Evolutionary conservation across 23 tunicate species (phyloP).

Genomic region (Aplidium turbinatum): DNA sequence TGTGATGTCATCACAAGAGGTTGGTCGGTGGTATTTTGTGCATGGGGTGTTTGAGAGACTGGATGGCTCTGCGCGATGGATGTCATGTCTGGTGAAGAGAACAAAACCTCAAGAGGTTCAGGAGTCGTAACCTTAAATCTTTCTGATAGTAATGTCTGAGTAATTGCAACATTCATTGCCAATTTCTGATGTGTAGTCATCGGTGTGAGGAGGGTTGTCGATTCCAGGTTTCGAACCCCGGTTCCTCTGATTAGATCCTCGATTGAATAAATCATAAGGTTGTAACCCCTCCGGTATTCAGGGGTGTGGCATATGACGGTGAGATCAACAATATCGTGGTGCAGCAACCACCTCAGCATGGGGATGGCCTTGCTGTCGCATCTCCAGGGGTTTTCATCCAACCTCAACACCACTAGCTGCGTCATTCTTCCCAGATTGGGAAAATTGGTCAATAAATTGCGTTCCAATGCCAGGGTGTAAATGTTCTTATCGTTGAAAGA

Average conservation of each 20-base stretch:
- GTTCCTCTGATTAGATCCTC: background rate
- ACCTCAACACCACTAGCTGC: background rate
- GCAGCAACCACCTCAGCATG: slow-evolving; percentile 39
- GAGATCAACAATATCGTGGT: background rate
- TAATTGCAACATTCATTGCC: no score
- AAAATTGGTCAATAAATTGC: slow-evolving; percentile 6
- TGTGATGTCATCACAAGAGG: no score
- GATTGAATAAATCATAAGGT: slow-evolving; percentile 26
- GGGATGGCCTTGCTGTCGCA: slow-evolving; percentile 32
- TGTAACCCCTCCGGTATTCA: slow-evolving; percentile 30
- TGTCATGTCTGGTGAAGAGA: no score
- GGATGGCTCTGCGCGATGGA: no score
- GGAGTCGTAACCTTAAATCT: no score
- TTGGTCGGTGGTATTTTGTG: no score
- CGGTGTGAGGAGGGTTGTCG: no score
- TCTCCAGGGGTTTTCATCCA: slow-evolving; percentile 28
- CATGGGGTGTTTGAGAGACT: no score
- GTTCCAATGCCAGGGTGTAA: slow-evolving; percentile 10
- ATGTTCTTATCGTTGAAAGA: slow-evolving; percentile 30
- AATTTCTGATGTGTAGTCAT: no score
- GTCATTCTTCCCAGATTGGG: slow-evolving; percentile 45
- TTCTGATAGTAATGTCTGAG: no score
- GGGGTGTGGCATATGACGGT: slow-evolving; percentile 20
- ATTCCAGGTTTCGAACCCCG: background rate
- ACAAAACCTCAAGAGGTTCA: no score